Conservation (phyloP, 1,140 invertebrate genomes). For the Aphis craccivora region DNA sequence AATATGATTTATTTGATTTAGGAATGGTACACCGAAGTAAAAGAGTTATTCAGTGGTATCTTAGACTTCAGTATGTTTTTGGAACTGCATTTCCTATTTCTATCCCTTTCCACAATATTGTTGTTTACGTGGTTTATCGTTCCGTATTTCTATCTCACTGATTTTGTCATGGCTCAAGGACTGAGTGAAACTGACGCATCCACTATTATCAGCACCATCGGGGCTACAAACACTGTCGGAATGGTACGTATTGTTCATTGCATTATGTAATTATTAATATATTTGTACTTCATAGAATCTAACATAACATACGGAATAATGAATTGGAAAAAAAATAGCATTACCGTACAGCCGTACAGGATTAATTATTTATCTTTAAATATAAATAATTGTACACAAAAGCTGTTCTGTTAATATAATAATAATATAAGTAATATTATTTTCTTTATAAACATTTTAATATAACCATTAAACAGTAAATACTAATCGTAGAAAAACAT, state of each 20-base stretch:
- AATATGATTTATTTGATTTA: constrained; percentile 63
- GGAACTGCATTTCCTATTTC: constrained; percentile 79
- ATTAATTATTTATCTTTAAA: too few species aligned
- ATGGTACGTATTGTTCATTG: constrained; percentile 73
- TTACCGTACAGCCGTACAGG: background rate
- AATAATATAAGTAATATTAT: background rate
- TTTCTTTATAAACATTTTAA: too few species aligned
- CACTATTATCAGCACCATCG: constrained; percentile 79
- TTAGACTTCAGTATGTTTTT: constrained; percentile 82
- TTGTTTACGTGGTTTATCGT: constrained; percentile 92
- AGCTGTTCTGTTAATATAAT: background rate
- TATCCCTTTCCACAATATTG: constrained; percentile 83
- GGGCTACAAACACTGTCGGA: constrained; percentile 85
- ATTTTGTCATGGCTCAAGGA: constrained; percentile 65
- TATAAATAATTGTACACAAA: too few species aligned
- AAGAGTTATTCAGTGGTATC: constrained; percentile 76
- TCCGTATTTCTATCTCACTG: constrained; percentile 86
- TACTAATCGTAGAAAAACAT: too few species aligned
- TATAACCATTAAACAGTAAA: too few species aligned
- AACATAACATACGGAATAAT: background rate
- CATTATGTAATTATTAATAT: background rate
- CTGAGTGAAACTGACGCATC: constrained; percentile 74
- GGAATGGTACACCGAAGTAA: constrained; percentile 79
- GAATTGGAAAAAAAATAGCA: background rate
- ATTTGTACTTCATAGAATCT: background rate